Base-by-base conservation (phyloP, 2,113 vertebrate species). In the Tiliqua scincoides region DNA sequence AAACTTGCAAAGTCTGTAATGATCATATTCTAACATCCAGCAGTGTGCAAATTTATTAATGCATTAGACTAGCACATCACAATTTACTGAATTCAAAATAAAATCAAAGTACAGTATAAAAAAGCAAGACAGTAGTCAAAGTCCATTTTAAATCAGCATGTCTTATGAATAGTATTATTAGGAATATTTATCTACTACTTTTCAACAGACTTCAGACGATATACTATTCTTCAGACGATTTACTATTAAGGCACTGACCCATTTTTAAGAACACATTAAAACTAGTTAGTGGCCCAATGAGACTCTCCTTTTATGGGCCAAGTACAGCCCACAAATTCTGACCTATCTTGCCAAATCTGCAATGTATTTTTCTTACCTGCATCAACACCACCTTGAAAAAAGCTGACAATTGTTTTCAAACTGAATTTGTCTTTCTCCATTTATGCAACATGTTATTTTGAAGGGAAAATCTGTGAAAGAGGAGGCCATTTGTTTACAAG, bases 331-430 rank as follows among this genome's bases (percentile, higher is more conserved):
- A 78, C 57, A 59, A 30, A 57, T 37, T 63, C 84, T 85, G 25
- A 48, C 40, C 83, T 85, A 30, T 25, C 57, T 75, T 21, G 72
- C n/a, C 48, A 87, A 89, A 77, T 83, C 83, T 86, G 86, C 73
- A 91, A 83, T 85, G 75, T 87, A 83, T 40, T 73, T 80, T 82
- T 87, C 79, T 85, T 83, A 92, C 10, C 78, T 81, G 54, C 3
- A 54, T 83, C 89, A 85, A 54, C 48, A 89, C 7, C 81, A 79
- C 77, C 65, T 89, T 90, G 61, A 61, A 71, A 94, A 91, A 84
- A 89, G 88, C 67, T 90, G 83, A 90, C 87, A 94, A 88, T 1
- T 88, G 72, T 79, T 95, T 92, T 91, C 79, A 91, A 90, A 88
- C 3, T 89, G 40, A 90, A 89, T 91, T 91, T 89, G 1, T 82